Base-by-base conservation (phyloP, 2,113 vertebrate genomes). In the Thunnus maccoyii region DNA sequence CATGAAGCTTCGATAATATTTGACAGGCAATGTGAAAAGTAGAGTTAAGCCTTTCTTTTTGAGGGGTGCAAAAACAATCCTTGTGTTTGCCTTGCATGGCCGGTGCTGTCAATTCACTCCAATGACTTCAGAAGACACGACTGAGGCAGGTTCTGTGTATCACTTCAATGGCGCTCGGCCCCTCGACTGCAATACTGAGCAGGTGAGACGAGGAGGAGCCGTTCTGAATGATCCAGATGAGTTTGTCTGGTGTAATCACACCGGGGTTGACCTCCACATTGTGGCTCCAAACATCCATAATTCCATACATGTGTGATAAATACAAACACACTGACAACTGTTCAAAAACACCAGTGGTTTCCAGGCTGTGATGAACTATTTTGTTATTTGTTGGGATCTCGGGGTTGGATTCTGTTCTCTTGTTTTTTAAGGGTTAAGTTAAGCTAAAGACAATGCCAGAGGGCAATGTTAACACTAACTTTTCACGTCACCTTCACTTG, bases 1-100 rank as follows among this genome's bases (percentile, higher is more conserved):
- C 86, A 95, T 95, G 94, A 94, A 92, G 90, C 92, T 95, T 91
- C 76, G 44, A 86, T 92, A 86, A 93, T 92, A 89, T 83, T 88
- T 93, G 91, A 93, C 90, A 94, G 94, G 93, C 88, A 82, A 93
- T 83, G 91, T 94, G 87, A 92, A 92, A 89, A 86, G 90, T 80
- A 84, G 70, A 74, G 83, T 88, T 80, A 76, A 82, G 75, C 73
- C 68, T 81, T 68, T 62, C 16, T 82, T 47, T 76, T 60, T 41
- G 17, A 57, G 74, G 80, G 75, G 47, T 66, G 74, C 73, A 86
- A 81, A 86, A 82, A 84, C 74, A 84, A 82, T 76, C 61, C 81
- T 58, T 18, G 46, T 61, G 72, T 67, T 71, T 80, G 83, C 76
- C 71, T 82, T 68, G 74, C 83, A 50, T 78, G 86, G 84, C 76